Percentiles rank a stretch among this genome's conserved stretches.
Evolutionary conservation across 2,888 invertebrate species (phyloP).

Genomic region (Apamea epomidion): DNA sequence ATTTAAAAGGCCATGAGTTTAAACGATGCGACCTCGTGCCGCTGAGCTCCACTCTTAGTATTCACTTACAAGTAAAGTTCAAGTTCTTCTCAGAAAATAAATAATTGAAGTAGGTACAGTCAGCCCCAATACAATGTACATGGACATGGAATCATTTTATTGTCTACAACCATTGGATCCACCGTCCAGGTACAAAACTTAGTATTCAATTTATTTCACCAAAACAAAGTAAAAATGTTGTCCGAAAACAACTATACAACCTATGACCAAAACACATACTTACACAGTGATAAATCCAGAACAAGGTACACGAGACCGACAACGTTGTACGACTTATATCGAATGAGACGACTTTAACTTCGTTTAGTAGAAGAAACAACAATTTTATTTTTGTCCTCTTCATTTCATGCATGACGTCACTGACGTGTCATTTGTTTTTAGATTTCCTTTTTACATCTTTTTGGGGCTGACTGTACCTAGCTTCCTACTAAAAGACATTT

Average conservation of each 20-base stretch:
- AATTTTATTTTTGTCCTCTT: background rate
- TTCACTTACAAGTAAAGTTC: conserved; percentile 5
- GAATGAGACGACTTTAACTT: background rate
- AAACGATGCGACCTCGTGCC: conserved; percentile 22
- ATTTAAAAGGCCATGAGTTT: conserved; percentile 1
- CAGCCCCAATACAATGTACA: background rate
- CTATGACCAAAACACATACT: background rate
- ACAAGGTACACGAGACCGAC: background rate
- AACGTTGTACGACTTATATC: background rate
- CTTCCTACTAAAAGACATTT: background rate
- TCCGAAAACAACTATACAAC: background rate
- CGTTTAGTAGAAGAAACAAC: background rate
- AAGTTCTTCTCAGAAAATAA: conserved; percentile 16
- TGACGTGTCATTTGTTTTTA: background rate
- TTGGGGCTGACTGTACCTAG: background rate
- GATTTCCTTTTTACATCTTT: background rate
- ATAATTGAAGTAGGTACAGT: background rate
- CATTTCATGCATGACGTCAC: background rate
- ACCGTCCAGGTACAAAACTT: background rate
- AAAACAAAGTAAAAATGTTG: background rate
- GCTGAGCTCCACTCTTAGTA: background rate
- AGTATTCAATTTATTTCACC: background rate
- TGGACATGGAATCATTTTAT: background rate
- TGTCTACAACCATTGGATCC: background rate
- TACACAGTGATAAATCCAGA: background rate